Evolutionary conservation across 64 coral and sea anemone species (phyloP).

Genomic region (Dendronephthya gigantea): DNA sequence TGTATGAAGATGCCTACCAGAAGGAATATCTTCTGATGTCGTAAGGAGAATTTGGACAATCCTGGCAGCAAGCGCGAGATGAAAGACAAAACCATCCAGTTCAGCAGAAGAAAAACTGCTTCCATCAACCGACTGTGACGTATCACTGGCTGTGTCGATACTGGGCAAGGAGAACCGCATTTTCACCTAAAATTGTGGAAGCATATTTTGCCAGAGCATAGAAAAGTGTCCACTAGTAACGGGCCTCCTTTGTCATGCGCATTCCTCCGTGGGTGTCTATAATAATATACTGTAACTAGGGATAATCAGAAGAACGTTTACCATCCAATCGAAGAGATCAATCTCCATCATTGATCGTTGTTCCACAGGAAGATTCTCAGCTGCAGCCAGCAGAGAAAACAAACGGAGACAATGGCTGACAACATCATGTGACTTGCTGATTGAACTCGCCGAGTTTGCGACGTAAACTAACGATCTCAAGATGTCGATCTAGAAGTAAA

Average conservation of each 20-base stretch:
- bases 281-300: not conserved
- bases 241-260: no score
- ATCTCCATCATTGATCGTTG: not conserved
- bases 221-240: no score
- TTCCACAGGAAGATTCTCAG: not conserved
- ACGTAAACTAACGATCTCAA: not conserved
- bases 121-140: not conserved
- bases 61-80: not conserved
- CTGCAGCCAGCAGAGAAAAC: not conserved
- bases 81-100: not conserved
- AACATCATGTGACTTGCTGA: not conserved
- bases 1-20: not conserved
- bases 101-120: not conserved
- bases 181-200: not conserved
- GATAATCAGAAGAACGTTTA: not conserved
- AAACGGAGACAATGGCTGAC: not conserved
- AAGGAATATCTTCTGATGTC: not conserved
- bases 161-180: not conserved
- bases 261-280: not conserved
- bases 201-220: not conserved
- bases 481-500: not conserved
- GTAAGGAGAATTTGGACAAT: not conserved
- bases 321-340: slow-evolving; percentile 9
- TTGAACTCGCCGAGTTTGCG: not conserved
- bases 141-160: not conserved